Evolutionary conservation across 1,140 invertebrate genomes (phyloP), one percentile per base, ranked within the genome.

Genomic region (Halyomorpha halys): DNA sequence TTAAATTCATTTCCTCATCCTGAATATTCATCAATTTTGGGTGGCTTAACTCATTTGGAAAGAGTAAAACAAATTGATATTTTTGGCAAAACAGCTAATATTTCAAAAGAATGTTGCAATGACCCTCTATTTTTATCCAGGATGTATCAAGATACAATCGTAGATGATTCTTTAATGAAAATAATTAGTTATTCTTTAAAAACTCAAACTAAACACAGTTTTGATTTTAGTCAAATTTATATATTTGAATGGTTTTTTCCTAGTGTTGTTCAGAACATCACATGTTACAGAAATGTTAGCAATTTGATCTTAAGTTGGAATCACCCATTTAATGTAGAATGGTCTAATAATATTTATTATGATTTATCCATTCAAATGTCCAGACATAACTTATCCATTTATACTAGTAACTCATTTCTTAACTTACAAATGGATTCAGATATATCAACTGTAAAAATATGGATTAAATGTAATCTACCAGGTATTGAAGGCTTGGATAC

Each of bases 101-200:
- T 72, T 14, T 66, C 69, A 11, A 76, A 79, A 67, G 63, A 79
- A 30, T 81, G 80, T 67, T 81, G 80, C 68, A 68, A 74, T 62
- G 72, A 81, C 68, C 77, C 79, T 8, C 73, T 72, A 11, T 81
- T 79, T 76, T 67, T 81, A 49, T 81, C 74, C 70, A 71, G 77
- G 64, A 79, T 80, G 64, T 81, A 79, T 69, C 80, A 81, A 69
- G 80, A 81, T 69, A 81, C 79, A 16, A 27, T 69, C 30, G 75
- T 80, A 0, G 73, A 78, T 67, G 30, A 66, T 19, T 39, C 49
- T 18, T 23, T 64, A 16, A 4, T 18, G 9, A 18, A 18, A 54
- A 30, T 39, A n/a, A n/a, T 51, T 19, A 18, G 27, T 14, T 30
- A 16, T n/a, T 47, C 62, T 4, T 30, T 64, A 19, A 56, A 44